Percentiles rank a stretch among this genome's conserved stretches.
phyloP scores from a whole-genome alignment of 2,797 vertebrate genomes.

The Hapalemur alaotrensis region DNA sequence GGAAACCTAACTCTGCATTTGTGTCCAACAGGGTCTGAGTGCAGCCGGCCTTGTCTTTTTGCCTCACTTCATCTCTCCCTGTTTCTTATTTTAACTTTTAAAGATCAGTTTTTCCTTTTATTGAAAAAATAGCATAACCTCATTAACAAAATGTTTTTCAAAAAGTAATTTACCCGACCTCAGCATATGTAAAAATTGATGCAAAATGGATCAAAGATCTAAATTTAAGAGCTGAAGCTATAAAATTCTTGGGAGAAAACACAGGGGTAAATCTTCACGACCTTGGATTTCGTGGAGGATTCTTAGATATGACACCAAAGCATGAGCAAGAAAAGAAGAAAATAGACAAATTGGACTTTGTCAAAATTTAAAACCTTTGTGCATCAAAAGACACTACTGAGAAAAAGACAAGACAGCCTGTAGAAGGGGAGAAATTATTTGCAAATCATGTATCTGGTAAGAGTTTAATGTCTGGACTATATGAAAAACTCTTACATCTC shows the following conservation, averaged over 20 bases:
- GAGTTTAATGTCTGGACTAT: not conserved
- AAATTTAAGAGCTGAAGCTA: not conserved
- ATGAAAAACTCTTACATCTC: not conserved
- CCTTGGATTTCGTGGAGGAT: not conserved
- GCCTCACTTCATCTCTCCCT: not conserved
- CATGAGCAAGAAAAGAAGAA: not conserved
- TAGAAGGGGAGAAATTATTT: not conserved
- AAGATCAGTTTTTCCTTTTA: not conserved
- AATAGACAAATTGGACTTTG: not conserved
- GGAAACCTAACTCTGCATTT: not conserved
- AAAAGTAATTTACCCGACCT: not conserved
- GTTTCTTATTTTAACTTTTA: not conserved
- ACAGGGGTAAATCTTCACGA: not conserved
- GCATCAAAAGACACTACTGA: not conserved
- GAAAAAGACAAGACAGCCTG: not conserved
- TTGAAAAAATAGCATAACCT: not conserved
- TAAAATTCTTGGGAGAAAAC: not conserved
- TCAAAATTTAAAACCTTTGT: not conserved
- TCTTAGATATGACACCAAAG: not conserved
- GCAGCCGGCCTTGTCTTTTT: not conserved
- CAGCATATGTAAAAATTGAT: not conserved
- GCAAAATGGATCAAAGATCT: not conserved
- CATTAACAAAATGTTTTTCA: not conserved
- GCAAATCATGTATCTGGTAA: not conserved
- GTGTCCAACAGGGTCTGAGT: not conserved